Percentiles rank a stretch among this genome's conserved stretches.
These are phyloP conservation scores for Hafferia zeledoni DNA, from an alignment of 2,797 vertebrate species.

Conservation along the genomic window DNA sequence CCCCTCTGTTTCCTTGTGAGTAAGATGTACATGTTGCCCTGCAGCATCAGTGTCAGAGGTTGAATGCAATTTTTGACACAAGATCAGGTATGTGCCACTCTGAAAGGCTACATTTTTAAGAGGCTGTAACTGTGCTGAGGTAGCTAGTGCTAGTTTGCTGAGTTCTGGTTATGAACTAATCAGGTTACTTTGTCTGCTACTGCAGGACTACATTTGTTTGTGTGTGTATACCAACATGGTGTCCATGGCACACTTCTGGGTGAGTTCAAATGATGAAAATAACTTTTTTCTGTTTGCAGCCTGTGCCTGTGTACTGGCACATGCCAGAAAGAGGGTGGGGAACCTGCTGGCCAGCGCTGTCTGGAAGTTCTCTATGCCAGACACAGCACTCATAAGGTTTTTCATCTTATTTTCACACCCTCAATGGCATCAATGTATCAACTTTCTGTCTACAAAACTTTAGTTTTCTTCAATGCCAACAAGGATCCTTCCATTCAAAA, in stretches of 20 bases:
- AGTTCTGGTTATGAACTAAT: background rate
- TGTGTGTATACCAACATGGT: background rate
- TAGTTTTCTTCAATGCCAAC: background rate
- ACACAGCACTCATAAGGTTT: background rate
- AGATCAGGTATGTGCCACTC: background rate
- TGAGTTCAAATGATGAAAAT: background rate
- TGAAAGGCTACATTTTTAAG: background rate
- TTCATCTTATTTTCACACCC: background rate
- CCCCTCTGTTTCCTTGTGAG: background rate
- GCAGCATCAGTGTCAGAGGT: fast-evolving
- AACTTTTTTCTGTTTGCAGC: background rate
- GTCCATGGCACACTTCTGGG: background rate
- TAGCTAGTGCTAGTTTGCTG: background rate
- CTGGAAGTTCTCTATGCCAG: background rate
- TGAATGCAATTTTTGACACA: background rate
- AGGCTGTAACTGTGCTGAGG: background rate
- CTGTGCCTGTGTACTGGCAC: fast-evolving
- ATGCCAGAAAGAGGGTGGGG: too few species aligned
- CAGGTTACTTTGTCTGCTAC: background rate
- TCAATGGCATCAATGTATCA: background rate
- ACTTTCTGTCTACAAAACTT: background rate
- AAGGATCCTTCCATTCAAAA: background rate
- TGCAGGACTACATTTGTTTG: background rate
- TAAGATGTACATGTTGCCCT: fast-evolving
- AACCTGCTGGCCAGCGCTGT: background rate